Conservation (phyloP, 1,140 invertebrate species). For the Drosophila subobscura region DNA sequence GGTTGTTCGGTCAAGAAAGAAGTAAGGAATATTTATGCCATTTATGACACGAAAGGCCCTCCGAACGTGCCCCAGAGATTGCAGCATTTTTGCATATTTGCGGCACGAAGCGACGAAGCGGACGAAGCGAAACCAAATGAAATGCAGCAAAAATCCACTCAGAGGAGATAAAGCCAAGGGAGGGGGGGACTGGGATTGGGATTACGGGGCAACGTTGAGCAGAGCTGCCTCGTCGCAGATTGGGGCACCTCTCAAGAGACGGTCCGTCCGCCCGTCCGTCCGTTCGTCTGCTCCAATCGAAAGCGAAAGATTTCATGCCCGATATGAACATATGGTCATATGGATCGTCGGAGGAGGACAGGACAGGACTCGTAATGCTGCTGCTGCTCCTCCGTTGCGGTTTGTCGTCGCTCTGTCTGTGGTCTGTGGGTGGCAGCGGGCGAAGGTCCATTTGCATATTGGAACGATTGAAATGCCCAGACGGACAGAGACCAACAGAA, state of each 20-base stretch:
- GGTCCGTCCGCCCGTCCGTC: too few species aligned
- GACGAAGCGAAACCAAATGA: constrained; percentile 44
- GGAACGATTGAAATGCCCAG: constrained; percentile 64
- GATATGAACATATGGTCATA: constrained; percentile 74
- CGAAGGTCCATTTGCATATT: constrained; percentile 70
- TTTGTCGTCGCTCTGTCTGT: constrained; percentile 32
- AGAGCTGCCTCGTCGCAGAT: constrained; percentile 4
- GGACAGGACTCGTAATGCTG: too few species aligned
- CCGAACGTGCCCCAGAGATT: constrained; percentile 70
- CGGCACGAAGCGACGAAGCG: constrained; percentile 60
- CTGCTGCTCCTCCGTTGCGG: constrained; percentile 2
- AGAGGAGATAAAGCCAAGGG: constrained; percentile 55
- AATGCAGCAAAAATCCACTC: constrained; percentile 65
- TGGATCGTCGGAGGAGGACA: constrained; percentile 38
- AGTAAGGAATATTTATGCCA: constrained; percentile 77
- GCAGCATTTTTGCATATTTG: constrained; percentile 77
- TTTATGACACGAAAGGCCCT: constrained; percentile 81
- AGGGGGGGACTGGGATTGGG: too few species aligned
- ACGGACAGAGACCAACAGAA: constrained; percentile 3
- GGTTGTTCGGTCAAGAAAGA: constrained; percentile 72
- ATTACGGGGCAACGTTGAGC: constrained; percentile 33
- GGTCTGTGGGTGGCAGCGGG: constrained; percentile 72
- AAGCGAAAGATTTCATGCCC: constrained; percentile 67
- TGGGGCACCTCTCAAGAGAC: constrained; percentile 6
- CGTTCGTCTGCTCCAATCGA: constrained; percentile 52